phyloP scores from a whole-genome alignment of 2,113 vertebrate species.

The Toxotes chatareus region DNA sequence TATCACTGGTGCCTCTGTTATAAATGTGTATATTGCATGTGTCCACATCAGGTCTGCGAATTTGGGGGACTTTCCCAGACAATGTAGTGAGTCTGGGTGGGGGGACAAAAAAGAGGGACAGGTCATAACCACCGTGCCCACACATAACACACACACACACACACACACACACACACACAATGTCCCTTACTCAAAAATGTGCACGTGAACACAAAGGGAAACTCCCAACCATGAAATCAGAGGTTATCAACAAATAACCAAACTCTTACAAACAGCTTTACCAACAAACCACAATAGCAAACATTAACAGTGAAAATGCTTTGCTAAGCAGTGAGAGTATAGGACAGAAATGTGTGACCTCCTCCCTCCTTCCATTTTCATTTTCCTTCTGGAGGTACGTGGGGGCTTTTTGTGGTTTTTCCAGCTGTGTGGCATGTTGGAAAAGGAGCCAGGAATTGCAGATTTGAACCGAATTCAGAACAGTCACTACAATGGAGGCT shows the following conservation, averaged over 20 bases:
- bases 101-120: constrained; percentile 36
- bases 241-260: constrained; percentile 69
- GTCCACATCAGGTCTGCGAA: not conserved
- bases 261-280: constrained; percentile 39
- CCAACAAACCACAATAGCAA: constrained; percentile 51
- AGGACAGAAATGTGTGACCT: constrained; percentile 26
- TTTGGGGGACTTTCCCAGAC: constrained; percentile 68
- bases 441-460: constrained; percentile 25
- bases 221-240: constrained; percentile 71
- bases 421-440: constrained; percentile 22
- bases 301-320: constrained; percentile 32
- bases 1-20: not conserved
- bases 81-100: constrained; percentile 34
- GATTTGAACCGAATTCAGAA: constrained; percentile 9
- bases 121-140: constrained; percentile 53
- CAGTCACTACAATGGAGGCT: not conserved
- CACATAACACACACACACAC: constrained; percentile 16
- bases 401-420: constrained; percentile 53
- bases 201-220: constrained; percentile 64
- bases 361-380: constrained; percentile 21
- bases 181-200: constrained; percentile 11
- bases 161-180: constrained; percentile 15
- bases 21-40: constrained; percentile 10
- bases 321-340: constrained; percentile 40
- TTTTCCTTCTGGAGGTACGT: constrained; percentile 28